Evolutionary conservation across 2,888 invertebrate species (phyloP).

Genomic region (Papilio demoleus): DNA sequence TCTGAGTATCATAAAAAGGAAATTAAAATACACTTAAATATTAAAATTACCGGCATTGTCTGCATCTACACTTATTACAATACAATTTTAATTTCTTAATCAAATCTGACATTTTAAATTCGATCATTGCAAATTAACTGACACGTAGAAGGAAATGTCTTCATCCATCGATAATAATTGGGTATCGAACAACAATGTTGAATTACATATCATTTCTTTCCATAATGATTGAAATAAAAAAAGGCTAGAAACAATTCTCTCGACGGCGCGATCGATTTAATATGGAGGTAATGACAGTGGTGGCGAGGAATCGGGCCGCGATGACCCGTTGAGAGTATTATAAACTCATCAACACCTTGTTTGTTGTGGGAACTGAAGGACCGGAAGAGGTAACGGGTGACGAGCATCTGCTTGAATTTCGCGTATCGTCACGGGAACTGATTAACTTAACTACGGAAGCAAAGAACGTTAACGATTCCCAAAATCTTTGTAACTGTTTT

Average conservation of each 20-base stretch:
- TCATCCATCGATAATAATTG: conserved; percentile 35
- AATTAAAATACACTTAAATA: too few relatives aligned
- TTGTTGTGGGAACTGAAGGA: conserved; percentile 47
- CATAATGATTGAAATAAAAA: conserved; percentile 35
- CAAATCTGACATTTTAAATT: conserved; percentile 7
- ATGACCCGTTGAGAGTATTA: conserved; percentile 49
- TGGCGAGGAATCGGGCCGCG: conserved; percentile 42
- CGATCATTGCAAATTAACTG: conserved; percentile 18
- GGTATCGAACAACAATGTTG: conserved; percentile 31
- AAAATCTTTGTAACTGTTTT: not conserved
- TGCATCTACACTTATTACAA: not conserved
- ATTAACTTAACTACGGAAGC: conserved; percentile 10
- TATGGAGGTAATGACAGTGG: conserved; percentile 47
- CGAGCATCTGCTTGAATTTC: conserved; percentile 49
- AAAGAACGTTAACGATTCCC: not conserved
- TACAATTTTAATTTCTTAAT: conserved; percentile 17
- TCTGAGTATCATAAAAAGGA: too few relatives aligned
- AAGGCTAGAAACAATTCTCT: conserved; percentile 44
- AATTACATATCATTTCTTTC: conserved; percentile 36
- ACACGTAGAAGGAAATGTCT: conserved; percentile 32
- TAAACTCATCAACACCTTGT: conserved; percentile 56
- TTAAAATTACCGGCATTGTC: too few relatives aligned
- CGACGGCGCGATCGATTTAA: conserved; percentile 51
- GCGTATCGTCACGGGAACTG: conserved; percentile 44
- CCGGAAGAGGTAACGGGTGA: conserved; percentile 55